phyloP scores from a whole-genome alignment of 2,888 invertebrate species.

The Noctuana brunneofusca region DNA sequence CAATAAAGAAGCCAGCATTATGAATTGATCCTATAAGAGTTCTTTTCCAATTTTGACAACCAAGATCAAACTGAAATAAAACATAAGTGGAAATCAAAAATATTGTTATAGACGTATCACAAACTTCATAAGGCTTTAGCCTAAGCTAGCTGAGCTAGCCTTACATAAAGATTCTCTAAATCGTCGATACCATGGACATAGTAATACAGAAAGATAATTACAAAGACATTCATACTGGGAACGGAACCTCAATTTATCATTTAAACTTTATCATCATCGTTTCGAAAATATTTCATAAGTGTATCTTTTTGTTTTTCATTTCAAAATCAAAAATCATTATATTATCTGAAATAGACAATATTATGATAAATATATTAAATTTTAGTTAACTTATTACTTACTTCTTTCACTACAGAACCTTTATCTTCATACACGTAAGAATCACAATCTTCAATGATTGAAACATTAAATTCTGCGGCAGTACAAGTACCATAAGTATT shows the following conservation, averaged over 20 bases:
- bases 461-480: slow-evolving; percentile 57
- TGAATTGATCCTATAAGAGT: slow-evolving; percentile 86
- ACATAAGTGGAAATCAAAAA: background rate
- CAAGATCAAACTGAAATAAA: slow-evolving; percentile 76
- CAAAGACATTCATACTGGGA: no score
- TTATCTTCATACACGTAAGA: slow-evolving; percentile 54
- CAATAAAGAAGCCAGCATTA: slow-evolving; percentile 84
- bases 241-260: no score
- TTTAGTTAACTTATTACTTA: slow-evolving; percentile 49
- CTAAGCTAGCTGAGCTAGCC: no score
- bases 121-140: no score
- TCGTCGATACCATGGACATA: no score
- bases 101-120: no score
- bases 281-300: no score
- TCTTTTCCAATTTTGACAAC: slow-evolving; percentile 84
- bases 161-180: no score
- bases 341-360: background rate
- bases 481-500: slow-evolving; percentile 55
- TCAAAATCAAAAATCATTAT: background rate
- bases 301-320: no score
- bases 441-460: slow-evolving; percentile 43
- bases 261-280: no score
- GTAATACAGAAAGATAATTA: no score
- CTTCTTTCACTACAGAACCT: slow-evolving; percentile 81
- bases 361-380: background rate